These are phyloP conservation scores for Dendrolimus houi DNA, from an alignment of 2,888 invertebrate genomes.

Conservation along the genomic window DNA sequence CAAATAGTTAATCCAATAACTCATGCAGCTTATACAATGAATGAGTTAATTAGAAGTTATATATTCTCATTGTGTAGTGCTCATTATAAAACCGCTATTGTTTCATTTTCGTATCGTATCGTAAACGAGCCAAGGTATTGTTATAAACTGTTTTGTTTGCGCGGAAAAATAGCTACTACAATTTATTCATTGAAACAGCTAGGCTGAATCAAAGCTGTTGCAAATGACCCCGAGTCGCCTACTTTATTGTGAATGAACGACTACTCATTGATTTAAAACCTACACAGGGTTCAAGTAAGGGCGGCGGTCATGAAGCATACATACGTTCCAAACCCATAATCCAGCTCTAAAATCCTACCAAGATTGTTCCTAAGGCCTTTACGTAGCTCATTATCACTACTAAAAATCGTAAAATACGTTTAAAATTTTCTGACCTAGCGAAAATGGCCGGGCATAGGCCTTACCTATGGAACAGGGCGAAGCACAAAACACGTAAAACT, in stretches of 20 bases:
- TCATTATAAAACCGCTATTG: background rate
- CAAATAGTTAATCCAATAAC: background rate
- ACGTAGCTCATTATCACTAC: conserved; percentile 14
- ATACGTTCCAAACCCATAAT: background rate
- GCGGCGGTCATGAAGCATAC: conserved; percentile 48
- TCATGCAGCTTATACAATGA: background rate
- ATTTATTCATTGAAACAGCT: conserved; percentile 41
- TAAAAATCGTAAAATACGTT: conserved; percentile 35
- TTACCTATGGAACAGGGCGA: conserved; percentile 61
- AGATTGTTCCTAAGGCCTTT: conserved; percentile 6
- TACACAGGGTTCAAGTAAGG: conserved; percentile 51
- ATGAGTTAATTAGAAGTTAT: conserved; percentile 13
- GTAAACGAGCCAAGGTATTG: background rate
- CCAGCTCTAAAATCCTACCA: background rate
- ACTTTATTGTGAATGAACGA: conserved; percentile 71
- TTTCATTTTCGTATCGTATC: background rate
- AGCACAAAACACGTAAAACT: conserved; percentile 42
- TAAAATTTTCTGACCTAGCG: conserved; percentile 42
- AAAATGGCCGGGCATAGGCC: conserved; percentile 72
- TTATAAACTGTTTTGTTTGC: conserved; percentile 12
- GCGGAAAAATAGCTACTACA: conserved; percentile 19
- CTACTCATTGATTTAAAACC: conserved; percentile 66
- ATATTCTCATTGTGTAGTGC: conserved; percentile 2
- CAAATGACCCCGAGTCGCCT: conserved; percentile 63
- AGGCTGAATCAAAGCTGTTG: conserved; percentile 39